Conservation (phyloP, 1,140 invertebrate genomes). For the Odontomachus brunneus region DNA sequence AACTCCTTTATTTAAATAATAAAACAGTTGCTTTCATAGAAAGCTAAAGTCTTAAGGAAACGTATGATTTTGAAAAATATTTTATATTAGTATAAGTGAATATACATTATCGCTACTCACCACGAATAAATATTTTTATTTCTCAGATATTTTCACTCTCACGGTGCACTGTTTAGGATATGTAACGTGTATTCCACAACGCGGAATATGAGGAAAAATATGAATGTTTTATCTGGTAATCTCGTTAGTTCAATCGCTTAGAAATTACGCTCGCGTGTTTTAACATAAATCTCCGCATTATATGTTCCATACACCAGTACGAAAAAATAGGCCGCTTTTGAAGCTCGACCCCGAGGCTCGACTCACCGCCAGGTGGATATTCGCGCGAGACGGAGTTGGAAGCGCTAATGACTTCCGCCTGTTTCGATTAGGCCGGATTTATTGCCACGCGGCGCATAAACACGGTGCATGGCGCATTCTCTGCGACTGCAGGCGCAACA, state of each 20-base stretch:
- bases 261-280: not conserved
- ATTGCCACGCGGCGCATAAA: conserved; percentile 58
- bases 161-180: too few relatives aligned
- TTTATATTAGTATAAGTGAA: too few relatives aligned
- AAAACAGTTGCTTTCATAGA: too few relatives aligned
- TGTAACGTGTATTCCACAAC: not conserved
- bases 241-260: not conserved
- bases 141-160: too few relatives aligned
- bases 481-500: conserved; percentile 29
- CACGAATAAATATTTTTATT: too few relatives aligned
- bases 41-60: too few relatives aligned
- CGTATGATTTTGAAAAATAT: too few relatives aligned
- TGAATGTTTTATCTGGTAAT: not conserved
- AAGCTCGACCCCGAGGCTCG: not conserved
- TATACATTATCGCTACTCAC: too few relatives aligned
- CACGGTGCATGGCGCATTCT: conserved; percentile 33
- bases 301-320: not conserved
- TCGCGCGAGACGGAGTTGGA: conserved; percentile 1
- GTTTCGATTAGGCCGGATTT: conserved; percentile 61
- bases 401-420: conserved; percentile 66
- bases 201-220: not conserved
- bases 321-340: conserved; percentile 23
- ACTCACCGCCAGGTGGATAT: conserved; percentile 7
- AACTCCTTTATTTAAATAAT: too few relatives aligned
- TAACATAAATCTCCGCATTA: not conserved